phyloP scores from a whole-genome alignment of 2,113 vertebrate species.

The Crotophaga sulcirostris region DNA sequence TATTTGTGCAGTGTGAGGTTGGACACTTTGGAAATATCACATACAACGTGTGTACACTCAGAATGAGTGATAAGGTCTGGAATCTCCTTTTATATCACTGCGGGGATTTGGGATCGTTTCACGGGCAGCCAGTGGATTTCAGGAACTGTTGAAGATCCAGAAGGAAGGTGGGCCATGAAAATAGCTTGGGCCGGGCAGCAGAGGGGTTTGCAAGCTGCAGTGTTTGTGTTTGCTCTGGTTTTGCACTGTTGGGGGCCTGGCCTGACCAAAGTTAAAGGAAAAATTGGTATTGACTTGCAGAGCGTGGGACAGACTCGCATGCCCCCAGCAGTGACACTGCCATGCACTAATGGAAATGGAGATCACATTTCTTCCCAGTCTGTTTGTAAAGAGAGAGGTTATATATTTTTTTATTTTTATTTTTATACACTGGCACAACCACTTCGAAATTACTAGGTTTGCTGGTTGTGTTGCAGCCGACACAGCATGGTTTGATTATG shows the following conservation, averaged over 20 bases:
- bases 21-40: background rate
- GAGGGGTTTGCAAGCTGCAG: background rate
- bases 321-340: background rate
- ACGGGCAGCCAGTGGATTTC: background rate
- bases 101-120: background rate
- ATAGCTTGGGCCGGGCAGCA: rapidly evolving
- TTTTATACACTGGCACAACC: background rate
- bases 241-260: background rate
- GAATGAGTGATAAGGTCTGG: background rate
- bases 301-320: background rate
- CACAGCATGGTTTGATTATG: background rate
- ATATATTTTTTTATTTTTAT: background rate
- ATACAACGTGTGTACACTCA: background rate
- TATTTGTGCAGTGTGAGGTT: background rate
- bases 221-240: background rate
- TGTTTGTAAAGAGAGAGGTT: background rate
- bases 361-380: background rate
- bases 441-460: background rate
- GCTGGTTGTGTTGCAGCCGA: background rate
- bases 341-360: background rate
- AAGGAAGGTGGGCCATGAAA: background rate
- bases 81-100: background rate
- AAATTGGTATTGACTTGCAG: rapidly evolving
- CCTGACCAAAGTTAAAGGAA: background rate
- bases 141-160: background rate